phyloP scores from a whole-genome alignment of 2,888 invertebrate genomes.

The Drosophila histrio region DNA sequence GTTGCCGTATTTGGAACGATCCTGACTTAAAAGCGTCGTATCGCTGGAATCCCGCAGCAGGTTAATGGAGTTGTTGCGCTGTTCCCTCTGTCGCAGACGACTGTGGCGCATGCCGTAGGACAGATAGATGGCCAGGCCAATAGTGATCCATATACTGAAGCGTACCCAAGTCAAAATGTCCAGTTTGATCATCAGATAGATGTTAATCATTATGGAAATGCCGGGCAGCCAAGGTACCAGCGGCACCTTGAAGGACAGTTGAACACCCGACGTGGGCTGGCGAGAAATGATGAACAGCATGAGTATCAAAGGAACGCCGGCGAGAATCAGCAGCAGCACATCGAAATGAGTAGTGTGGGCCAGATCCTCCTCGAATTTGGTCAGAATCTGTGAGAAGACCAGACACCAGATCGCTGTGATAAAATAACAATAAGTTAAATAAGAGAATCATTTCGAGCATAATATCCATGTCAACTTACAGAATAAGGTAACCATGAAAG shows the following conservation, averaged over 20 bases:
- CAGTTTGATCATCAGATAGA: constrained; percentile 89
- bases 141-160: constrained; percentile 90
- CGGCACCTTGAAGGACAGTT: constrained; percentile 90
- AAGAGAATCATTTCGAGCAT: not conserved
- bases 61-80: constrained; percentile 55
- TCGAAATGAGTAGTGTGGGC: constrained; percentile 49
- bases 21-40: constrained; percentile 48
- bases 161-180: constrained; percentile 92
- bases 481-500: constrained; percentile 83
- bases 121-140: constrained; percentile 89
- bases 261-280: constrained; percentile 87
- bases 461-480: constrained; percentile 74
- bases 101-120: constrained; percentile 87
- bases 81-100: constrained; percentile 67
- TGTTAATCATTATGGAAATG: constrained; percentile 91
- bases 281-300: constrained; percentile 86
- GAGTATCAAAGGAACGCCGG: constrained; percentile 74
- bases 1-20: constrained; percentile 33
- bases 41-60: constrained; percentile 60
- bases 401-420: constrained; percentile 76
- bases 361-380: constrained; percentile 73
- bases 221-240: constrained; percentile 92
- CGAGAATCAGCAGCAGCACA: constrained; percentile 56
- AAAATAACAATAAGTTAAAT: not conserved
- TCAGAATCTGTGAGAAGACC: constrained; percentile 72